A percentile compares a stretch with the other conserved stretches of the same genome.
Evolutionary conservation across 2,797 vertebrate genomes (phyloP).

Genomic region (Jordanella pulchra): DNA sequence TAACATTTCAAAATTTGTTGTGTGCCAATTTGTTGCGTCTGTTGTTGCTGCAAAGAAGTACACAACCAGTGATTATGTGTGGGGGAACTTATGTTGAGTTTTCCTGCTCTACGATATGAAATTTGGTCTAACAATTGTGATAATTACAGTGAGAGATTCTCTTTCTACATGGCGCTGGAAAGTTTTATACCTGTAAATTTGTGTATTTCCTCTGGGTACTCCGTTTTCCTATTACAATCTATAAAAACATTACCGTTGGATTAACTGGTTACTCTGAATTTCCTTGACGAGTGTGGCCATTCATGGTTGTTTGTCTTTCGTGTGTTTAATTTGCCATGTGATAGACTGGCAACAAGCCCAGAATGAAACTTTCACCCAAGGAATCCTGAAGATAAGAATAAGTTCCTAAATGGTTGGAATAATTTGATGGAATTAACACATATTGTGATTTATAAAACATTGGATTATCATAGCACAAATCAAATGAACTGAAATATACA

Average conservation of each 20-base stretch:
- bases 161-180: no score
- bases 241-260: not conserved
- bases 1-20: no score
- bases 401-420: not conserved
- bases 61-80: not conserved
- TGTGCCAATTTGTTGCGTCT: no score
- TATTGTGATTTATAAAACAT: not conserved
- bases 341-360: not conserved
- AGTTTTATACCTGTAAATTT: not conserved
- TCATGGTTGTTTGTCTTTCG: not conserved
- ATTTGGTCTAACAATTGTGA: not conserved
- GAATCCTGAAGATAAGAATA: not conserved
- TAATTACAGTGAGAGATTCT: no score
- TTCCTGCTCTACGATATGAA: not conserved
- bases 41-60: no score
- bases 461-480: slow-evolving; percentile 17
- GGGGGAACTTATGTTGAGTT: not conserved
- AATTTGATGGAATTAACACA: not conserved
- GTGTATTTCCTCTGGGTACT: not conserved
- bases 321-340: not conserved
- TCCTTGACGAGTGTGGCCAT: not conserved
- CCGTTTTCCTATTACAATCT: not conserved
- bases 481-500: slow-evolving; percentile 12
- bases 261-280: not conserved
- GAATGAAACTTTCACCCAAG: not conserved